Evolutionary conservation across 2,113 vertebrate species (phyloP).

Genomic region (Picathartes gymnocephalus): DNA sequence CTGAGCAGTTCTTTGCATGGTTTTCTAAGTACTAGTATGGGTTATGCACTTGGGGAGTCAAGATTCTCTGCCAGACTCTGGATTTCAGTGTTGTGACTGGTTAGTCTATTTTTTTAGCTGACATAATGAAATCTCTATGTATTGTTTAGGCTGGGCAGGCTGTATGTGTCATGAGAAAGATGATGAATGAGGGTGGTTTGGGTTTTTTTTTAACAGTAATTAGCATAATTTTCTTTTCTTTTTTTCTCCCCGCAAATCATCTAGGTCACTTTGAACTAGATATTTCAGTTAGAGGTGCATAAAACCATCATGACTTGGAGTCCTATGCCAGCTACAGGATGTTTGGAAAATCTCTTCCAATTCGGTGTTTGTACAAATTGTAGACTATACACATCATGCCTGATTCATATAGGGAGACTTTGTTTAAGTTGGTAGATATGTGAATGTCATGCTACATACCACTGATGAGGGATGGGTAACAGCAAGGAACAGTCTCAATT

Average conservation of each 20-base stretch:
- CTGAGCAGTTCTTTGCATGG: neutral
- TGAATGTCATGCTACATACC: neutral
- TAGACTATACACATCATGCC: neutral
- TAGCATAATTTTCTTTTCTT: neutral
- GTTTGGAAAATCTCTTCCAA: neutral
- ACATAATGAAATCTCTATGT: neutral
- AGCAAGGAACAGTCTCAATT: neutral
- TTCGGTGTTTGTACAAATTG: neutral
- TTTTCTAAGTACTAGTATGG: neutral
- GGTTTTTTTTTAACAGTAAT: neutral
- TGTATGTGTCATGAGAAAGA: neutral
- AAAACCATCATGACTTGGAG: neutral
- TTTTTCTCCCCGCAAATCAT: accelerated
- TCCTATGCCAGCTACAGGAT: neutral
- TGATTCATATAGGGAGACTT: neutral
- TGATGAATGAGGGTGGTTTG: neutral
- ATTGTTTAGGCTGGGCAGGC: neutral
- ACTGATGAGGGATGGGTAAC: neutral
- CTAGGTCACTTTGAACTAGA: neutral
- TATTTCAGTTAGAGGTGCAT: neutral
- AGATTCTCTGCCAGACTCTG: neutral
- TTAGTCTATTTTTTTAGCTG: neutral
- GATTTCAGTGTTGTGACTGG: neutral
- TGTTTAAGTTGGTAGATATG: neutral
- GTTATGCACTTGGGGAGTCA: neutral